These are phyloP conservation scores for Osmerus mordax DNA, from an alignment of 2,113 vertebrate genomes.

Conservation along the genomic window DNA sequence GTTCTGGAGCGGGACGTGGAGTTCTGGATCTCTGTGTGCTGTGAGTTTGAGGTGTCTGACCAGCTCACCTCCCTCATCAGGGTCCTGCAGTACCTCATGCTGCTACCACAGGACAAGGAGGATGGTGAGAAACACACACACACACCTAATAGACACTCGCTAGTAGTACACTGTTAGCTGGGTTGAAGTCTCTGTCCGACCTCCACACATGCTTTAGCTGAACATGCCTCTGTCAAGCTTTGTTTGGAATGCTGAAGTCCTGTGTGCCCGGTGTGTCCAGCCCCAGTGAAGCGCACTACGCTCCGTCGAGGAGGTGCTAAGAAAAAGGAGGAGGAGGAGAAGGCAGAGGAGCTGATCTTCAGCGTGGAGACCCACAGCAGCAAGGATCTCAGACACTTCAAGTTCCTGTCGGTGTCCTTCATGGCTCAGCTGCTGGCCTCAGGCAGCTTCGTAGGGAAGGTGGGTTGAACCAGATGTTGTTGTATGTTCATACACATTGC, in stretches of 20 bases:
- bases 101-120: conserved; percentile 86
- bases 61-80: conserved; percentile 81
- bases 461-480: conserved; percentile 38
- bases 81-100: conserved; percentile 81
- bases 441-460: conserved; percentile 83
- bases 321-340: conserved; percentile 49
- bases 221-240: too few species aligned
- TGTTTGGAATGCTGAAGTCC: background rate
- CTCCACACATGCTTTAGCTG: too few species aligned
- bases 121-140: conserved; percentile 67
- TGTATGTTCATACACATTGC: too few species aligned
- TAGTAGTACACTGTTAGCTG: too few species aligned
- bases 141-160: background rate
- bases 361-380: conserved; percentile 78
- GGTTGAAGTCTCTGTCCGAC: too few species aligned
- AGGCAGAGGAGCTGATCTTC: conserved; percentile 76
- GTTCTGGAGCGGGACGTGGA: conserved; percentile 84
- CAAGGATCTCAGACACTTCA: conserved; percentile 93
- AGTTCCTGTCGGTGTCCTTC: conserved; percentile 88
- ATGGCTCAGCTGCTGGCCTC: conserved; percentile 86
- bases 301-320: conserved; percentile 7
- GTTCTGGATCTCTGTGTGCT: conserved; percentile 89
- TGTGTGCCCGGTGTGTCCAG: conserved; percentile 16
- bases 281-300: conserved; percentile 43
- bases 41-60: conserved; percentile 76